Conservation (phyloP, 2,797 vertebrate species). For the Microchirus variegatus region DNA sequence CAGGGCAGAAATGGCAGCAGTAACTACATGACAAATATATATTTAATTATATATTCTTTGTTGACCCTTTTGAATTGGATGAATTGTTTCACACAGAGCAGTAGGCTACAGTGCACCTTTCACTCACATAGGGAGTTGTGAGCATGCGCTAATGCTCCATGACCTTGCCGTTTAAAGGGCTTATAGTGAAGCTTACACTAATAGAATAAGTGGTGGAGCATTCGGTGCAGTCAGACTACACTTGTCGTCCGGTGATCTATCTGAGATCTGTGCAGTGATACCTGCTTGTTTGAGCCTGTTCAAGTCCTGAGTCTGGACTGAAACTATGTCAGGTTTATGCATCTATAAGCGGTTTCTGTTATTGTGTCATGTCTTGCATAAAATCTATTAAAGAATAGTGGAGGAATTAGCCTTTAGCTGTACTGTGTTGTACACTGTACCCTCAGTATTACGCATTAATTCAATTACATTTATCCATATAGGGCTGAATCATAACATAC, state of each 20-base stretch:
- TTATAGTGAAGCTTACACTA: conserved; percentile 57
- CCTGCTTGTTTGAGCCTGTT: conserved; percentile 7
- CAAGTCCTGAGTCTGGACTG: not conserved
- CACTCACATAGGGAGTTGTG: conserved; percentile 7
- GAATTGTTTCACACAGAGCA: conserved; percentile 7
- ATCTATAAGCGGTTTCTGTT: not conserved
- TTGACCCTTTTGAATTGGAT: too few relatives aligned
- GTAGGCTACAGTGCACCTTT: conserved; percentile 1
- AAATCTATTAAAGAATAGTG: not conserved
- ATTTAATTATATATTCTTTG: too few relatives aligned
- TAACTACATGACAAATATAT: too few relatives aligned
- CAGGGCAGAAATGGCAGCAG: too few relatives aligned
- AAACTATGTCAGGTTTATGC: not conserved
- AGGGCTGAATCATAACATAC: too few relatives aligned
- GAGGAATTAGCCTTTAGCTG: not conserved
- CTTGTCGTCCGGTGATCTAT: conserved; percentile 2
- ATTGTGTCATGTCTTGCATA: not conserved
- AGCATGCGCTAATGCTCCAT: conserved; percentile 20
- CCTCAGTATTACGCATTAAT: not conserved
- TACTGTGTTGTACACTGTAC: not conserved
- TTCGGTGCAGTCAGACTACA: conserved; percentile 23
- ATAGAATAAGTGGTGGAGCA: conserved; percentile 55
- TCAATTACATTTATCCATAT: too few relatives aligned
- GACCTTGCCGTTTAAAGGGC: conserved; percentile 38
- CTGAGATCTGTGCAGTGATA: conserved; percentile 26